Evolutionary conservation across 2,888 invertebrate species (phyloP).

Genomic region (Hoplodrina ambigua): DNA sequence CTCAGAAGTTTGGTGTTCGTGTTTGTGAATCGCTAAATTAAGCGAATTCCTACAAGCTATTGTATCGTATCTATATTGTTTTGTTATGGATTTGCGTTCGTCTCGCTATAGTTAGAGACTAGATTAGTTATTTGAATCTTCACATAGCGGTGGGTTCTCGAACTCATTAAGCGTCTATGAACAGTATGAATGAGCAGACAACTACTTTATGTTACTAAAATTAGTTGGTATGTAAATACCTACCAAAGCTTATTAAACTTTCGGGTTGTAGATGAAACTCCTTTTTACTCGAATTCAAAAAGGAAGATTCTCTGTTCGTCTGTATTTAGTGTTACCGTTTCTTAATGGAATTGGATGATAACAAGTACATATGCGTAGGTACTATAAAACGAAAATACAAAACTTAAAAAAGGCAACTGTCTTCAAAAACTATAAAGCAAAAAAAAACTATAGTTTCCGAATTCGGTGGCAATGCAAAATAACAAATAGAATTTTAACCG

Average conservation of each 20-base stretch:
- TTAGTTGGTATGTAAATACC: no score
- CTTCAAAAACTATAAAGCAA: no score
- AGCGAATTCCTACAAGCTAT: slow-evolving; percentile 43
- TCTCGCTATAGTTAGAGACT: not conserved
- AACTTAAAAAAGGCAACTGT: no score
- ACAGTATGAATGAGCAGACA: not conserved
- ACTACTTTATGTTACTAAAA: no score
- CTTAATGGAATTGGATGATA: no score
- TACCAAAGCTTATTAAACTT: not conserved
- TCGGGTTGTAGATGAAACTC: not conserved
- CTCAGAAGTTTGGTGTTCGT: slow-evolving; percentile 31
- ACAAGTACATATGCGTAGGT: no score
- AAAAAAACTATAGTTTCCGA: no score
- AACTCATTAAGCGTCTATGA: not conserved
- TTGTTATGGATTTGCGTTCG: slow-evolving; percentile 14
- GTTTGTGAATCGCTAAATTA: slow-evolving; percentile 51
- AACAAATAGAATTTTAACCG: no score
- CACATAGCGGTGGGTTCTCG: not conserved
- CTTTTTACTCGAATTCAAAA: not conserved
- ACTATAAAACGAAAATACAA: no score
- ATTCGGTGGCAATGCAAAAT: no score
- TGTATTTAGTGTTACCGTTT: no score
- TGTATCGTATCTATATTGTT: slow-evolving; percentile 40
- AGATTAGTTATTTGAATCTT: slow-evolving; percentile 9
- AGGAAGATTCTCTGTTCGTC: no score